These are phyloP conservation scores for Heterochromis multidens DNA, from an alignment of 2,113 vertebrate species.

Conservation along the genomic window DNA sequence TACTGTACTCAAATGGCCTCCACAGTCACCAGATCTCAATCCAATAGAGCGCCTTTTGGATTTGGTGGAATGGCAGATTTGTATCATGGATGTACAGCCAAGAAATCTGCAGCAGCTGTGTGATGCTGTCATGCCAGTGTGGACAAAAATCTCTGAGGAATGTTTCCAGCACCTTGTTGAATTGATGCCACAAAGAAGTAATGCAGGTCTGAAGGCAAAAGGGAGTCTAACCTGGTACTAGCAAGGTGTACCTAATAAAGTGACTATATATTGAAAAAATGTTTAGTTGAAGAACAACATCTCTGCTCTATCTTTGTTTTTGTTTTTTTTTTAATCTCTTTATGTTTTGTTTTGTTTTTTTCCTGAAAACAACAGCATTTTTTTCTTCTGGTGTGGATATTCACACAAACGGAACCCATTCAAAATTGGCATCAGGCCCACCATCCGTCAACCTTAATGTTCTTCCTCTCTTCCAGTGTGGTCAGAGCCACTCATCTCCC, in stretches of 20 bases:
- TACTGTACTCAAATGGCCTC: background rate
- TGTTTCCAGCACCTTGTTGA: background rate
- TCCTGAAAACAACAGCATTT: background rate
- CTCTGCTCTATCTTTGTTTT: background rate
- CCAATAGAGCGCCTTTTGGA: background rate
- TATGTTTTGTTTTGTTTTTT: background rate
- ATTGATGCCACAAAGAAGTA: background rate
- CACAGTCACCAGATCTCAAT: background rate
- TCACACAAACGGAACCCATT: background rate
- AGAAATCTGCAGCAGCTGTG: background rate
- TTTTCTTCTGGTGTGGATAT: background rate
- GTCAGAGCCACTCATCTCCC: slow-evolving; percentile 69
- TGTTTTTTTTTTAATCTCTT: too few relatives aligned
- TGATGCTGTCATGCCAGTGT: background rate
- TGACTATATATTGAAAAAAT: background rate
- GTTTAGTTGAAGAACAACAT: background rate
- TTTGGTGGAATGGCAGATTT: background rate
- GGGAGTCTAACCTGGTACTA: too few relatives aligned
- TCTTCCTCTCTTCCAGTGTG: slow-evolving; percentile 53
- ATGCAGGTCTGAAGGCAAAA: background rate
- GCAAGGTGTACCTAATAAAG: too few relatives aligned
- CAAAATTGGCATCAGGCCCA: background rate
- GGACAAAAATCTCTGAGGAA: background rate
- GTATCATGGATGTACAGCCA: background rate
- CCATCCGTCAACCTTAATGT: background rate